Evolutionary conservation across 2,888 invertebrate genomes (phyloP).

Genomic region (Phyllotreta cruciferae): DNA sequence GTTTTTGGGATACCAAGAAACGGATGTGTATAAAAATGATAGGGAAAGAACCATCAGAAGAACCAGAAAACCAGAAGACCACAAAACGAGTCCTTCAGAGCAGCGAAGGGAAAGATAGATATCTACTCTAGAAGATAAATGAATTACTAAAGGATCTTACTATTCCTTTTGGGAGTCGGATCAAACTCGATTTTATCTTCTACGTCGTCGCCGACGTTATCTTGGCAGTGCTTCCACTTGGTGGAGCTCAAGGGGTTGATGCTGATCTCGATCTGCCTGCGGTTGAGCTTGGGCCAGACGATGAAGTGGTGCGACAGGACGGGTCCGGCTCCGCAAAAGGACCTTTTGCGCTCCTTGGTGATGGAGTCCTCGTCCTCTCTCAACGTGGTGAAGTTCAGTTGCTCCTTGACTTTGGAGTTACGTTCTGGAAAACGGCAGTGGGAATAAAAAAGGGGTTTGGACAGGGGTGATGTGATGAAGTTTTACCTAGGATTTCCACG

Average conservation of each 20-base stretch:
- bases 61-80: too few relatives aligned
- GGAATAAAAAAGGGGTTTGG: background rate
- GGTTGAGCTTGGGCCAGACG: conserved; percentile 36
- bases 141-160: background rate
- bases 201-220: background rate
- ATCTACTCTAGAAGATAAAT: too few relatives aligned
- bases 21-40: too few relatives aligned
- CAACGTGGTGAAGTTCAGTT: conserved; percentile 32
- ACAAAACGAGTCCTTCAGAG: too few relatives aligned
- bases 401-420: conserved; percentile 15
- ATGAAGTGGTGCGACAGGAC: conserved; percentile 33
- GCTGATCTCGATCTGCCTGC: conserved; percentile 34
- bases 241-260: conserved; percentile 28
- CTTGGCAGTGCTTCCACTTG: conserved; percentile 20
- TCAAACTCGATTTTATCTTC: background rate
- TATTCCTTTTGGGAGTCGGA: background rate
- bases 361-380: conserved; percentile 27
- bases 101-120: too few relatives aligned
- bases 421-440: conserved; percentile 5
- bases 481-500: conserved; percentile 20
- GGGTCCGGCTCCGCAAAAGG: conserved; percentile 37
- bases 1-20: too few relatives aligned
- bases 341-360: conserved; percentile 35
- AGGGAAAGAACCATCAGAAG: too few relatives aligned
- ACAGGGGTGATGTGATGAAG: background rate